phyloP scores from a whole-genome alignment of 1,140 invertebrate species.

The Anastrepha obliqua region DNA sequence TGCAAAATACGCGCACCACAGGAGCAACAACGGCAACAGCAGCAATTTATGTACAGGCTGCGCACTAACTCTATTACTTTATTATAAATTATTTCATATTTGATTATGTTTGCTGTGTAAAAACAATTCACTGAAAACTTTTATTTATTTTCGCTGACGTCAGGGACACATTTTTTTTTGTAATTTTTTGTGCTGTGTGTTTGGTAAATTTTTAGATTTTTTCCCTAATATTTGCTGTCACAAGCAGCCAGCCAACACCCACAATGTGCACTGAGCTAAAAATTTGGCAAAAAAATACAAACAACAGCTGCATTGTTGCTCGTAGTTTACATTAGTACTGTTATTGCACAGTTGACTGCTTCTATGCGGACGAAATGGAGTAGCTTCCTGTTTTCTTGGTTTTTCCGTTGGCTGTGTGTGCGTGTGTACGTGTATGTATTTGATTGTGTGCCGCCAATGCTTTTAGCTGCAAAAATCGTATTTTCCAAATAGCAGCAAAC shows the following conservation, averaged over 20 bases:
- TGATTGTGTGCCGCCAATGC: neutral
- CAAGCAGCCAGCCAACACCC: neutral
- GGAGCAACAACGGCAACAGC: neutral
- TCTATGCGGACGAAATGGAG: neutral
- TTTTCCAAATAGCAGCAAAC: neutral
- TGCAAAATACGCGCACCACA: no score
- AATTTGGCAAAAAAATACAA: neutral
- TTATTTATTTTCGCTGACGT: neutral
- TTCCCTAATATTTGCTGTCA: neutral
- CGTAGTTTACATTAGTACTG: neutral
- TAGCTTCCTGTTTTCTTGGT: conserved; percentile 3
- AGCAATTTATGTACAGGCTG: neutral
- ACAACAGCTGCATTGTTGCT: neutral
- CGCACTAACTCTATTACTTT: conserved; percentile 10
- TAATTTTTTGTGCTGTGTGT: neutral
- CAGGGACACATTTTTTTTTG: neutral
- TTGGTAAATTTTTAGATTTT: neutral
- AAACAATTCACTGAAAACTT: neutral
- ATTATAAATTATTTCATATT: conserved; percentile 26
- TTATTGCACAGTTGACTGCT: conserved; percentile 16
- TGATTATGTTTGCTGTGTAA: neutral
- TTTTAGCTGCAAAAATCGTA: neutral
- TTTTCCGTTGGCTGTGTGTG: neutral
- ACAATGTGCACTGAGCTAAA: neutral
- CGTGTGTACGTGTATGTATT: neutral